Percentiles rank a stretch among this genome's conserved stretches.
These are phyloP conservation scores for Stylophora pistillata DNA, from an alignment of 64 coral and sea anemone genomes.

Conservation along the genomic window DNA sequence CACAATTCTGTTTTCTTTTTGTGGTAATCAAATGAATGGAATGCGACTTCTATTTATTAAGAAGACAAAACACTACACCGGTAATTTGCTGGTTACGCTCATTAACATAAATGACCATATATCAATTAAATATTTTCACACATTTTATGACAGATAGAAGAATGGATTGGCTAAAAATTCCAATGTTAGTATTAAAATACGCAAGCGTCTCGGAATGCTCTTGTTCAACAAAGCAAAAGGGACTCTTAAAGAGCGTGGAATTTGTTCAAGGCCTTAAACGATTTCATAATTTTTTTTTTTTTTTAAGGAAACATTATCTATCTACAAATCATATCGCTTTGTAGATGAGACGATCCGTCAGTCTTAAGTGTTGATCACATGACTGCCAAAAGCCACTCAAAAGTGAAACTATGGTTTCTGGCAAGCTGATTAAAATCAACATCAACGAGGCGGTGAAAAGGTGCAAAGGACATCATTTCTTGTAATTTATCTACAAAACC, in stretches of 20 bases:
- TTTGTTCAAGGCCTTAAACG: not conserved
- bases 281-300: conserved; percentile 25
- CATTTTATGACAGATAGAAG: not conserved
- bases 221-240: not conserved
- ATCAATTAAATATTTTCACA: not conserved
- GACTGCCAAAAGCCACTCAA: not conserved
- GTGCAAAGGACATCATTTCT: not conserved
- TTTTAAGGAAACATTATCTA: conserved; percentile 21
- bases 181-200: no score
- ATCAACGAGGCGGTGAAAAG: not conserved
- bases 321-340: not conserved
- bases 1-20: not conserved
- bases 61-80: conserved; percentile 15
- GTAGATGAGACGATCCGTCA: not conserved
- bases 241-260: not conserved
- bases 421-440: conserved; percentile 14
- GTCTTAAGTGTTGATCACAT: not conserved
- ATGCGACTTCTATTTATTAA: conserved; percentile 10
- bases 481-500: not conserved
- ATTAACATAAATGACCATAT: conserved; percentile 20
- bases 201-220: not conserved
- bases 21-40: not conserved
- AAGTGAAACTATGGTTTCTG: not conserved
- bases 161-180: not conserved
- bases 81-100: not conserved